Evolutionary conservation across 2,113 vertebrate species (phyloP).

Genomic region (Oncorhynchus keta): DNA sequence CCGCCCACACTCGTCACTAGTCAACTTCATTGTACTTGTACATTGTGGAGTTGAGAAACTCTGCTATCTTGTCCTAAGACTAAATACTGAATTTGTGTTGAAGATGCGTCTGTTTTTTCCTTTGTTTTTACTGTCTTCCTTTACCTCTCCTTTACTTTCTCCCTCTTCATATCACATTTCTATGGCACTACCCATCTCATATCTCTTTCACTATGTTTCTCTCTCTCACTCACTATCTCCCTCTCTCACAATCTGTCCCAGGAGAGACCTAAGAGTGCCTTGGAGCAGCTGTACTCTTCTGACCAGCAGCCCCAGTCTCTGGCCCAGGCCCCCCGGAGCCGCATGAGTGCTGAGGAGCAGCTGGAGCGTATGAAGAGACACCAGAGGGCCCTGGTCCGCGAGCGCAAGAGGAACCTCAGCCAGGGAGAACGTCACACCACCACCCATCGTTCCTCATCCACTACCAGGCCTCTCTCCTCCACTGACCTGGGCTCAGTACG

Average conservation of each 20-base stretch:
- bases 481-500: constrained; percentile 88
- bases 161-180: background rate
- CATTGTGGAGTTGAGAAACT: no score
- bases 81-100: no score
- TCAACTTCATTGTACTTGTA: no score
- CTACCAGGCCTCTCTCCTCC: constrained; percentile 66
- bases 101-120: no score
- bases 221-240: background rate
- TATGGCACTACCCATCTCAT: background rate
- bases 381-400: constrained; percentile 90
- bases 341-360: constrained; percentile 95
- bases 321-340: constrained; percentile 58
- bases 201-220: background rate
- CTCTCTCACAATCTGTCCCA: constrained; percentile 34
- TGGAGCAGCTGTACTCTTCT: constrained; percentile 89
- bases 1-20: no score
- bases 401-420: constrained; percentile 90
- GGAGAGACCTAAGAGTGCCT: constrained; percentile 97
- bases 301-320: constrained; percentile 65
- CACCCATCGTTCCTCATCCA: constrained; percentile 31
- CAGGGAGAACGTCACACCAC: constrained; percentile 82
- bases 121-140: no score
- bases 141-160: background rate
- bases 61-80: no score
- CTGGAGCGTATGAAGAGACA: constrained; percentile 94